Percentiles rank a stretch among this genome's conserved stretches.
Conservation (phyloP, 2,888 invertebrate genomes). For the Phengaris arion region DNA sequence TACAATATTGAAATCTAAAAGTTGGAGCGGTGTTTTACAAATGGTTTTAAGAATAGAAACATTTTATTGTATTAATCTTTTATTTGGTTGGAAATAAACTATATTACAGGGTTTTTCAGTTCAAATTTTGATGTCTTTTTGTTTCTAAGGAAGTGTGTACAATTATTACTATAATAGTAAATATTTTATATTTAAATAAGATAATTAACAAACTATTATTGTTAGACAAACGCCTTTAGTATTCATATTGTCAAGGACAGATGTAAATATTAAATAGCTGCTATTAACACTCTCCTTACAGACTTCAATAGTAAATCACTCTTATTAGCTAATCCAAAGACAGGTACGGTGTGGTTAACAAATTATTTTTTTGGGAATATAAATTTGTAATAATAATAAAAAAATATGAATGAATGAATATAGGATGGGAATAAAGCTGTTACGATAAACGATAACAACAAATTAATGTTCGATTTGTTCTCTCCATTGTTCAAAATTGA, state of each 20-base stretch:
- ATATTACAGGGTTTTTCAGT: not conserved
- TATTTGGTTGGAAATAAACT: not conserved
- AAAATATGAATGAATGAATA: no score
- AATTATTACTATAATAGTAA: not conserved
- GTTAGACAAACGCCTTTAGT: not conserved
- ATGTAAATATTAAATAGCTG: conserved; percentile 23
- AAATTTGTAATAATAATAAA: not conserved
- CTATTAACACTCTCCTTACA: conserved; percentile 23
- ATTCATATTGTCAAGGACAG: conserved; percentile 24
- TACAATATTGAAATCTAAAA: conserved; percentile 24
- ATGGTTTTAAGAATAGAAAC: not conserved
- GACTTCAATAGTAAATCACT: conserved; percentile 19
- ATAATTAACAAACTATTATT: not conserved
- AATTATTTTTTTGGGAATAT: not conserved
- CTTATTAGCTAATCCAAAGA: not conserved
- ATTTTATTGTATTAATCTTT: not conserved
- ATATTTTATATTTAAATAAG: not conserved
- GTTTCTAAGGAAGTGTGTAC: not conserved
- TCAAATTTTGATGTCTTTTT: not conserved
- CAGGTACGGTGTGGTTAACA: not conserved
- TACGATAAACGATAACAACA: no score
- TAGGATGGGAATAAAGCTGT: no score
- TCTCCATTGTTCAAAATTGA: no score
- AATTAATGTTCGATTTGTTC: no score
- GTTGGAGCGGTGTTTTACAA: not conserved